Conservation (phyloP, 2,113 vertebrate species). For the Etheostoma cragini region DNA sequence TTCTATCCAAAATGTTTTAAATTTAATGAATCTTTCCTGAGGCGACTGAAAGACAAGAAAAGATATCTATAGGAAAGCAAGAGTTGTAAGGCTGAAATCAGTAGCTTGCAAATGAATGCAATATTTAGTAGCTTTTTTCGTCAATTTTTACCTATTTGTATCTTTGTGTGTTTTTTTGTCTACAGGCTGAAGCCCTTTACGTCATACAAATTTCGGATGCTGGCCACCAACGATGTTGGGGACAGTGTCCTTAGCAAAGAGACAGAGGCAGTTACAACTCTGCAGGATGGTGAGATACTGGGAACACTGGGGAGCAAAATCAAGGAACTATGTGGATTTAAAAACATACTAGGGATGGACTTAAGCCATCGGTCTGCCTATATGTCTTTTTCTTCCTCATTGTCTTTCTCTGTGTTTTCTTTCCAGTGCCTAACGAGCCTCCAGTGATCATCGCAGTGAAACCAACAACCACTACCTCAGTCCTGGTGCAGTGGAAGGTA, state of each 20-base stretch:
- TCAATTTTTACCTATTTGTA: not conserved
- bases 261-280: constrained; percentile 91
- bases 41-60: not conserved
- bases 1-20: not conserved
- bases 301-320: constrained; percentile 4
- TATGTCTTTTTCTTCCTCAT: not conserved
- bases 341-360: not conserved
- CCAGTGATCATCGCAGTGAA: constrained; percentile 91
- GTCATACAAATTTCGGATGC: constrained; percentile 94
- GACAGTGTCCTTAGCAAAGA: constrained; percentile 91
- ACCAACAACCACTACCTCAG: constrained; percentile 93
- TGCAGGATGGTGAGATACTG: constrained; percentile 93
- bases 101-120: too few species aligned
- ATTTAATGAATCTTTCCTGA: not conserved
- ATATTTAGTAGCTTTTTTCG: not conserved
- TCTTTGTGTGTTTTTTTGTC: constrained; percentile 38
- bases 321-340: not conserved
- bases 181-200: constrained; percentile 93
- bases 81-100: not conserved
- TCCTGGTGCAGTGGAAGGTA: constrained; percentile 97
- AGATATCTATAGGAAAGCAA: not conserved
- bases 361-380: not conserved
- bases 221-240: constrained; percentile 96
- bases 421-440: constrained; percentile 91
- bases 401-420: constrained; percentile 48